Evolutionary conservation across 2,888 invertebrate genomes (phyloP), one percentile per base, ranked within the genome.

Genomic region (Molorchus minor): DNA sequence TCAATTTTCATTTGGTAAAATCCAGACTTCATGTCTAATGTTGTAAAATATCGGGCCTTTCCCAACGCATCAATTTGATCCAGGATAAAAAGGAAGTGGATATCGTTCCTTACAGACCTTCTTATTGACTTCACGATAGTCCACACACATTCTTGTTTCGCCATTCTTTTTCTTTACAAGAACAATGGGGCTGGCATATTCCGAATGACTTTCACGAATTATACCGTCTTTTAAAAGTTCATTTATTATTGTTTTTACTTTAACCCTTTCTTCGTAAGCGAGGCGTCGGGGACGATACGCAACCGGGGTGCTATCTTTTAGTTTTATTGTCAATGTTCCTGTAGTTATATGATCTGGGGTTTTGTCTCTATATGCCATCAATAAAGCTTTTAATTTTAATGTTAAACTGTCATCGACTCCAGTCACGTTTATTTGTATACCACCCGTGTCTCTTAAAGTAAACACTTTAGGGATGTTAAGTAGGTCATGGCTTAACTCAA

Each of bases 161-260:
- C 62, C 68, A 20, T 52, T 46, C 19, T 64, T 68, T 45, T 62
- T 66, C 16, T 52, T 53, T 3, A 65, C 63, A 5, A 67, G 33
- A 0, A 67, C 67, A 13, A 67, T 65, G 5, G 67, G 65, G 30
- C 65, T 65, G 2, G 67, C 67, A 52, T 59, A 67, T 1, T 68
- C 55, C 7, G 67, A 67, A 33, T 46, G 13, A 40, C 66, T 64
- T 55, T 64, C 61, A 16, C 61, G 64, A n/a, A 67, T 65, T 8
- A 62, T 54, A 5, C 58, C 49, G n/a, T 58, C 56, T 12, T 60
- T 35, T 13, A 67, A 49, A 15, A 64, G 52, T 33, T 65, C 58
- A 21, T 19, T 33, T 25, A 65, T 36, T 7, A 64, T 64, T 15
- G 43, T 13, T 20, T 43, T 17, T 13, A 65, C 51, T 54, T 55